phyloP scores from a whole-genome alignment of 1,140 invertebrate species.

The Lepidurus packardi region DNA sequence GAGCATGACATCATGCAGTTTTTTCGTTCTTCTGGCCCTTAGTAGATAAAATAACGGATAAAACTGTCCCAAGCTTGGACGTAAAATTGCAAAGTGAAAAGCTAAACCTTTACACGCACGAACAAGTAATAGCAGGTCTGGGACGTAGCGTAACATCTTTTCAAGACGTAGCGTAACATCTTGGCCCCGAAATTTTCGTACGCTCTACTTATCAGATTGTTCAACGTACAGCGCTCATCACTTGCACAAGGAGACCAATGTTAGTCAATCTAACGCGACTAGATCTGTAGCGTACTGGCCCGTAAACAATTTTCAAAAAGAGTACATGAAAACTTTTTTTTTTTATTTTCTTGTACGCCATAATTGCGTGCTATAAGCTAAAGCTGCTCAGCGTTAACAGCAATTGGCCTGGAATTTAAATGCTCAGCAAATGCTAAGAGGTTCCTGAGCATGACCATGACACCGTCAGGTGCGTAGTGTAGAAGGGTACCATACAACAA shows the following conservation, averaged over 20 bases:
- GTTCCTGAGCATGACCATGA: background rate
- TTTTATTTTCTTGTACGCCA: background rate
- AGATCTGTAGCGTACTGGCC: background rate
- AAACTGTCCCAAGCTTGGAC: background rate
- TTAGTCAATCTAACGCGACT: background rate
- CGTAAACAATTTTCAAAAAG: too few species aligned
- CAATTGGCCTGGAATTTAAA: background rate
- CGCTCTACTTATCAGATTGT: background rate
- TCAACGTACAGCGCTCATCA: background rate
- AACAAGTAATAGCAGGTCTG: background rate
- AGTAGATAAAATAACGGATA: background rate
- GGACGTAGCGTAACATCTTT: background rate
- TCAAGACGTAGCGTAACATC: background rate
- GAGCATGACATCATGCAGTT: background rate
- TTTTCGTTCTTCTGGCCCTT: background rate
- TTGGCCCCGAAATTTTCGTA: background rate
- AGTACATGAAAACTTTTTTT: too few species aligned
- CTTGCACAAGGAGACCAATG: background rate
- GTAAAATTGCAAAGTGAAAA: background rate
- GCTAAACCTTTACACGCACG: background rate
- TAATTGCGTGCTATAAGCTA: background rate
- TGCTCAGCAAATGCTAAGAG: background rate
- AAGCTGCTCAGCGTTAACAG: background rate
- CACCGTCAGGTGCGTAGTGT: background rate
- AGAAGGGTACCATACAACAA: slow-evolving; percentile 9